A percentile compares a stretch with the other conserved stretches of the same genome.
These are phyloP conservation scores for Poecile montanus DNA, from an alignment of 2,797 vertebrate genomes.

Conservation along the genomic window DNA sequence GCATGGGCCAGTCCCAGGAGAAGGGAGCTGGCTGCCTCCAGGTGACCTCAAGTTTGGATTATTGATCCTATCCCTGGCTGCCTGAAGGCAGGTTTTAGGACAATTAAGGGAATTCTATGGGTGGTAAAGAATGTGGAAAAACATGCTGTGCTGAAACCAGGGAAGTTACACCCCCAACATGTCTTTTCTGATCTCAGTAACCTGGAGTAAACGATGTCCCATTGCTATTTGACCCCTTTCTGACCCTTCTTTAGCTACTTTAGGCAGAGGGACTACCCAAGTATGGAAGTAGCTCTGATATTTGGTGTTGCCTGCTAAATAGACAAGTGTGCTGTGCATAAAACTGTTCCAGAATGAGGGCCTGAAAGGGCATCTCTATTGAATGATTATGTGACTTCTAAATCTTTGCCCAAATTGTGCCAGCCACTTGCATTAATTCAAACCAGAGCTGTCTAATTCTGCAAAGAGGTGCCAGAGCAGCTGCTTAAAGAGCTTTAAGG, in stretches of 20 bases:
- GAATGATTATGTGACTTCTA: neutral
- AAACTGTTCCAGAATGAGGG: neutral
- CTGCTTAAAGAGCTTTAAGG: neutral
- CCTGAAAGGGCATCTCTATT: neutral
- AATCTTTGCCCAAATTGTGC: neutral
- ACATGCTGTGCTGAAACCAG: neutral
- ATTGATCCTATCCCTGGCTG: neutral
- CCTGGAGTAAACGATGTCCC: neutral
- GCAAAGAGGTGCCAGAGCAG: neutral
- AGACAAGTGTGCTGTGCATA: neutral
- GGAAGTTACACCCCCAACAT: neutral
- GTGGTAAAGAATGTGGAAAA: conserved; percentile 28
- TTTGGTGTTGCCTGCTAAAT: neutral
- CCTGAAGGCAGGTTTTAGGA: neutral
- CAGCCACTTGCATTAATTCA: neutral
- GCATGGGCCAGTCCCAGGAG: neutral
- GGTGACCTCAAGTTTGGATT: neutral
- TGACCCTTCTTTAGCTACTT: neutral
- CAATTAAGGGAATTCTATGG: neutral
- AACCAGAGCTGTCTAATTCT: neutral
- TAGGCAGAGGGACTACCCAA: neutral
- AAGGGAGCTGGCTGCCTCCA: neutral
- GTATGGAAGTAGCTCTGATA: neutral
- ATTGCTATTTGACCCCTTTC: neutral
- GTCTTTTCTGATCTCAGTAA: neutral